These are phyloP conservation scores for Neosalanx taihuensis DNA, from an alignment of 2,797 vertebrate species.

Conservation along the genomic window DNA sequence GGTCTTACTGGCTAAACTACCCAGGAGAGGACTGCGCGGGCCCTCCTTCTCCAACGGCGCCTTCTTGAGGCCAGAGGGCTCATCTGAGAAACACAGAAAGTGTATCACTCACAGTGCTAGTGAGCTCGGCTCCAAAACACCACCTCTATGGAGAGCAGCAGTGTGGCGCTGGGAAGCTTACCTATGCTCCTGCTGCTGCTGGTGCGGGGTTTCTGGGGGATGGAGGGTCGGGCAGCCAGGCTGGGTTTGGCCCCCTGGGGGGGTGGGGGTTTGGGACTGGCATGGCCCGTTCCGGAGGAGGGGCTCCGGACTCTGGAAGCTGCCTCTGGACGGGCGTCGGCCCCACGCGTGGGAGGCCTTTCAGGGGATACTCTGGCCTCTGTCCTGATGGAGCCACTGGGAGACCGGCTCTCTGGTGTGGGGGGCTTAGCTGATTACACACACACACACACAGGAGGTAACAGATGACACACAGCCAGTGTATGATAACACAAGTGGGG, in stretches of 20 bases:
- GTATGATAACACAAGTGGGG: background rate
- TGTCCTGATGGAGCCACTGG: slow-evolving; percentile 54
- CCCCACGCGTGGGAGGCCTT: slow-evolving; percentile 68
- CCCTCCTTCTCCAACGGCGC: slow-evolving; percentile 82
- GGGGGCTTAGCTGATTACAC: slow-evolving; percentile 64
- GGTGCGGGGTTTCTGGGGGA: slow-evolving; percentile 84
- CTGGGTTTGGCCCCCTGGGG: slow-evolving; percentile 85
- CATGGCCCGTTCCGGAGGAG: slow-evolving; percentile 55
- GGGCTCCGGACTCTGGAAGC: slow-evolving; percentile 73
- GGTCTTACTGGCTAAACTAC: slow-evolving; percentile 67
- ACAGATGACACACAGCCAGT: background rate
- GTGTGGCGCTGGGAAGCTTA: slow-evolving; percentile 34
- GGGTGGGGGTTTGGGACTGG: slow-evolving; percentile 81
- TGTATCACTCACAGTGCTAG: background rate
- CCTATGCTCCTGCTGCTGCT: slow-evolving; percentile 70
- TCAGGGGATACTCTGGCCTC: slow-evolving; percentile 72
- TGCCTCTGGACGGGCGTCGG: slow-evolving; percentile 78
- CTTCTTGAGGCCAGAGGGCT: slow-evolving; percentile 83
- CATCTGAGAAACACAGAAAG: slow-evolving; percentile 70
- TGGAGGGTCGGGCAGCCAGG: slow-evolving; percentile 78
- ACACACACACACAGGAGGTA: background rate
- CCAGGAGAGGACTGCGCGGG: slow-evolving; percentile 72
- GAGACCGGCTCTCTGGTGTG: slow-evolving; percentile 71
- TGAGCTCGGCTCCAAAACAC: too few relatives aligned
- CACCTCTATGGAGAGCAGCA: too few relatives aligned